Evolutionary conservation across 2,888 invertebrate genomes (phyloP).

Genomic region (Apantesis nais): DNA sequence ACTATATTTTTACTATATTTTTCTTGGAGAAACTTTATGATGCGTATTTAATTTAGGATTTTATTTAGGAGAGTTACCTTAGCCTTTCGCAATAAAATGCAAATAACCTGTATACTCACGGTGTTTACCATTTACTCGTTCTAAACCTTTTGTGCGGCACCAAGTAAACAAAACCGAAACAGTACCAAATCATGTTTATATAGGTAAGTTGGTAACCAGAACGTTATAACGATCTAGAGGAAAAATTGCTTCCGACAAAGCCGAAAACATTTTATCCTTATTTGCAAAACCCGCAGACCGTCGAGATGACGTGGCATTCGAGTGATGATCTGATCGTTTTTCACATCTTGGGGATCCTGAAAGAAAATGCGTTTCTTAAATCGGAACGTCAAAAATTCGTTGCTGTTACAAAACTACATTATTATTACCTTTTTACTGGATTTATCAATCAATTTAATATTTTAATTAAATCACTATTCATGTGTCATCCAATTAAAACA

Average conservation of each 20-base stretch:
- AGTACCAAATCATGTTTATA: conserved; percentile 44
- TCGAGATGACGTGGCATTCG: conserved; percentile 49
- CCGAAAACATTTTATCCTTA: conserved; percentile 55
- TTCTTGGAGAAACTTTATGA: neutral
- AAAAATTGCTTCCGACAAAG: conserved; percentile 33
- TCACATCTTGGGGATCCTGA: conserved; percentile 44
- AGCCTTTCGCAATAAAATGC: neutral
- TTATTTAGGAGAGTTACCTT: neutral
- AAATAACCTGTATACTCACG: neutral
- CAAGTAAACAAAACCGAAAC: conserved; percentile 9
- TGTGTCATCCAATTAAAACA: too few relatives aligned
- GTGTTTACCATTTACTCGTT: neutral
- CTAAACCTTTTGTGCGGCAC: neutral
- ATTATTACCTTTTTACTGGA: neutral
- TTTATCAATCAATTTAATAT: neutral
- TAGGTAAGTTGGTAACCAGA: conserved; percentile 37
- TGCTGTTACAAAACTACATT: conserved; percentile 35
- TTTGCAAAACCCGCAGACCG: conserved; percentile 46
- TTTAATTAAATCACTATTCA: neutral
- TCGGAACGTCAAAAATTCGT: conserved; percentile 21
- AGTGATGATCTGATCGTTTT: conserved; percentile 50
- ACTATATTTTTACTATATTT: too few relatives aligned
- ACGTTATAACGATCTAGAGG: conserved; percentile 48
- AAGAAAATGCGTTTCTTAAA: conserved; percentile 46
- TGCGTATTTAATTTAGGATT: neutral